Base-by-base conservation (phyloP, 2,888 invertebrate species). In the Microctonus aethiopoides region DNA sequence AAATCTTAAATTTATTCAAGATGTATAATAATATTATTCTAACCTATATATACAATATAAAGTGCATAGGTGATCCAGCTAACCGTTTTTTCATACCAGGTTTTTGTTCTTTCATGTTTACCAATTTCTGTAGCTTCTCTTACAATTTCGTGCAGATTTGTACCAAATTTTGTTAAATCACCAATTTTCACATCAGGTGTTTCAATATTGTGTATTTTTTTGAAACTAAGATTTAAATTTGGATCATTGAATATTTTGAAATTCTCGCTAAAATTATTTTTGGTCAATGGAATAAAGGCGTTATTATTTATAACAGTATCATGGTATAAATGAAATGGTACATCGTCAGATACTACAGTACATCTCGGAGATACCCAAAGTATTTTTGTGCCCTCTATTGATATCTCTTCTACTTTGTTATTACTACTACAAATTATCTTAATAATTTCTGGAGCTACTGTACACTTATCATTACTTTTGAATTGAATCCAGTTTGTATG, bases 181-280 rank as follows among this genome's bases (percentile, higher is more conserved):
- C 57, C 62, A 5, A 62, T 41, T 67, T 70, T 70, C 1, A 67
- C 10, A 62, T 70, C 61, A 0, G 60, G 65, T 13, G 70, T 60
- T 70, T 66, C 62, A 16, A 70, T 61, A 16, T 62, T 36, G 16
- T 61, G 62, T 11, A 70, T 67, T 20, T 66, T 70, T 2, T 67
- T 61, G 16, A 61, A 54, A 32, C 67, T 67, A 22, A 7, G 6
- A 41, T 70, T 70, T 0, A 70, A 66, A n/a, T 34, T 3, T 29
- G 56, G 32, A 13, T 36, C 22, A n/a, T 61, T 11, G 16, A 60
- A 60, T n/a, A 66, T 34, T 60, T 6, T 6, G 6, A 32, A 32
- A 32, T 32, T 3, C 32, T 66, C 36, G 39, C 61, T 66, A n/a
- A 66, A 57, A 26, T 57, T 57, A 39, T 66, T 57, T 7, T 1